phyloP scores from a whole-genome alignment of 2,888 invertebrate genomes.

The Seira sanloemensis region DNA sequence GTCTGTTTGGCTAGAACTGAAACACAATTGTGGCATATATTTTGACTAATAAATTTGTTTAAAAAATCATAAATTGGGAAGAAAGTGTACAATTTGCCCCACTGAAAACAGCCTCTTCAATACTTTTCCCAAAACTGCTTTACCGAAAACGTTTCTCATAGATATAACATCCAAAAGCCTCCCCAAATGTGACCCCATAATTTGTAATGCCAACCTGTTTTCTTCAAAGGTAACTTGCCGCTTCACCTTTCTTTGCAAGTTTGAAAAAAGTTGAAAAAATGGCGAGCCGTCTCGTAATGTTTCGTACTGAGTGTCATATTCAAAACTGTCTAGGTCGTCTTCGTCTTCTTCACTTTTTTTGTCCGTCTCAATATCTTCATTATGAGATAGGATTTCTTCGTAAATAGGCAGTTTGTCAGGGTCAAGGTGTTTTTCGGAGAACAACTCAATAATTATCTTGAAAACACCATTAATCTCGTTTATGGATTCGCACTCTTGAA shows the following conservation, averaged over 20 bases:
- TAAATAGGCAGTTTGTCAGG: background rate
- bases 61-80: too few relatives aligned
- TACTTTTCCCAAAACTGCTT: too few relatives aligned
- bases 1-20: too few relatives aligned
- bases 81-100: too few relatives aligned
- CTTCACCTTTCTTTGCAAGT: background rate
- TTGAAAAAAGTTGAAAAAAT: background rate
- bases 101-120: too few relatives aligned
- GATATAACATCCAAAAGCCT: too few relatives aligned
- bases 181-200: too few relatives aligned
- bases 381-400: background rate
- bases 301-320: background rate
- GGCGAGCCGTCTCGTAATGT: background rate
- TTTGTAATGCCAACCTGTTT: too few relatives aligned
- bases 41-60: too few relatives aligned
- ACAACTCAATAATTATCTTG: background rate
- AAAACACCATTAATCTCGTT: background rate
- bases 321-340: background rate
- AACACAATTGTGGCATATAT: too few relatives aligned
- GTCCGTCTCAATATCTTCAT: background rate
- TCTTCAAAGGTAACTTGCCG: background rate
- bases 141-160: too few relatives aligned
- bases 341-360: background rate
- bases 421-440: background rate
- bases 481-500: background rate